phyloP scores from a whole-genome alignment of 2,797 vertebrate species.

The Platalea minor region DNA sequence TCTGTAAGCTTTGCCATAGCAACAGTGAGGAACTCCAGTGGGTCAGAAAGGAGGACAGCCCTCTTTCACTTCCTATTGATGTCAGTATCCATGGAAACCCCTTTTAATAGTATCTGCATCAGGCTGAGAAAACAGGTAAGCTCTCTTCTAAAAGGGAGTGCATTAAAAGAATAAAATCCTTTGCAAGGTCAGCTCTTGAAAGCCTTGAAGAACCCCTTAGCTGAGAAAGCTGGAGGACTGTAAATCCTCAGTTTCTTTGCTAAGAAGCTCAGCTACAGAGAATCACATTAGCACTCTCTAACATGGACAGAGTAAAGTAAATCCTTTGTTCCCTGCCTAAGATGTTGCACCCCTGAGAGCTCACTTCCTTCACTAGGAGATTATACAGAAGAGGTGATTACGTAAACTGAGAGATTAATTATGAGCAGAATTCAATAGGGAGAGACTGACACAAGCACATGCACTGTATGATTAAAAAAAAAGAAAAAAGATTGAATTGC shows the following conservation, averaged over 20 bases:
- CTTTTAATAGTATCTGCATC: constrained; percentile 66
- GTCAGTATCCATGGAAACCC: constrained; percentile 74
- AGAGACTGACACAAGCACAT: constrained; percentile 17
- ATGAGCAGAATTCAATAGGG: constrained; percentile 31
- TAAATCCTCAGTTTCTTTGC: constrained; percentile 65
- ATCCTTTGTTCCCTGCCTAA: constrained; percentile 59
- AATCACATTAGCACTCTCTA: constrained; percentile 51
- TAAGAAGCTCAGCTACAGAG: constrained; percentile 62
- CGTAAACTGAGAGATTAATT: constrained; percentile 62
- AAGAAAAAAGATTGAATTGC: not conserved
- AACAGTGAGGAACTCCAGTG: constrained; percentile 64
- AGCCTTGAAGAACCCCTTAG: constrained; percentile 56
- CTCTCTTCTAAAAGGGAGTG: constrained; percentile 62
- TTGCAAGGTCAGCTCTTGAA: constrained; percentile 70
- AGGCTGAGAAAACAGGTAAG: constrained; percentile 69
- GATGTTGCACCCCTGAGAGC: constrained; percentile 38
- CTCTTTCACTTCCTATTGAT: constrained; percentile 60
- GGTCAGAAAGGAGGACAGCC: constrained; percentile 70
- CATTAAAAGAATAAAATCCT: constrained; percentile 66
- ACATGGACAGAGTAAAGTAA: constrained; percentile 22
- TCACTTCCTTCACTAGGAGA: constrained; percentile 35
- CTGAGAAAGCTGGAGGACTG: constrained; percentile 47
- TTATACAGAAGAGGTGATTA: constrained; percentile 33
- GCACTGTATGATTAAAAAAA: not conserved
- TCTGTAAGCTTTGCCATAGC: constrained; percentile 30